phyloP scores from a whole-genome alignment of 2,888 invertebrate species.

The Hydrotaea diabolus region DNA sequence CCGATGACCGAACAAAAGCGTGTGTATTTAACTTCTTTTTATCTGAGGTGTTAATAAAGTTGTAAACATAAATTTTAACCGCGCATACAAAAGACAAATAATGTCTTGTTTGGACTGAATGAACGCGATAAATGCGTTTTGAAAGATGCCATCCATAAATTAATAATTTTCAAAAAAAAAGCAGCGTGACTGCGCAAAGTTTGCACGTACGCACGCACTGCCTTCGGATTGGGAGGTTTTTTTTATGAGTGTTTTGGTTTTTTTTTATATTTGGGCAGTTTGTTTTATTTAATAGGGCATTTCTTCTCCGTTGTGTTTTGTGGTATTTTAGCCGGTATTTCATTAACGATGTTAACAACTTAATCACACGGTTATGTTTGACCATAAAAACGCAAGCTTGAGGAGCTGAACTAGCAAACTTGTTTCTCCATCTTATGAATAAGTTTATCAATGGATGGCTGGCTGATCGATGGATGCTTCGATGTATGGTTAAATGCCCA shows the following conservation, averaged over 20 bases:
- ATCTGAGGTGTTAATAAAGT: slow-evolving; percentile 65
- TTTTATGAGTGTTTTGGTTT: neutral
- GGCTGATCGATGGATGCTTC: neutral
- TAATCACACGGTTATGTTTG: slow-evolving; percentile 44
- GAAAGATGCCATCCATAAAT: slow-evolving; percentile 2
- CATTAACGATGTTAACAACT: slow-evolving; percentile 56
- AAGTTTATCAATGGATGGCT: neutral
- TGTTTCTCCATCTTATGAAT: slow-evolving; percentile 11
- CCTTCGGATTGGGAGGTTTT: neutral
- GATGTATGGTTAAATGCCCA: neutral
- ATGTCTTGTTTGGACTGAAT: slow-evolving; percentile 29
- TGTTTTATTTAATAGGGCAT: slow-evolving; percentile 14
- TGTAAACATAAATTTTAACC: slow-evolving; percentile 62
- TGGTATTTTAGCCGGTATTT: slow-evolving; percentile 43
- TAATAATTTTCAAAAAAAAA: neutral
- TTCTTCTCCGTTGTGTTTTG: slow-evolving; percentile 14
- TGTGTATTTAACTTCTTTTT: slow-evolving; percentile 49
- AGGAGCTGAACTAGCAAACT: neutral
- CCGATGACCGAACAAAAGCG: neutral
- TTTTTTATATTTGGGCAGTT: too few relatives aligned
- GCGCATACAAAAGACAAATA: slow-evolving; percentile 27
- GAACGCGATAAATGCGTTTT: slow-evolving; percentile 16
- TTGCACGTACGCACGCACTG: slow-evolving; percentile 29
- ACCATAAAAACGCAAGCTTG: neutral
- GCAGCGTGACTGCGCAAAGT: neutral